Base-by-base conservation (phyloP, 2,797 vertebrate genomes). In the Eulemur albifrons region DNA sequence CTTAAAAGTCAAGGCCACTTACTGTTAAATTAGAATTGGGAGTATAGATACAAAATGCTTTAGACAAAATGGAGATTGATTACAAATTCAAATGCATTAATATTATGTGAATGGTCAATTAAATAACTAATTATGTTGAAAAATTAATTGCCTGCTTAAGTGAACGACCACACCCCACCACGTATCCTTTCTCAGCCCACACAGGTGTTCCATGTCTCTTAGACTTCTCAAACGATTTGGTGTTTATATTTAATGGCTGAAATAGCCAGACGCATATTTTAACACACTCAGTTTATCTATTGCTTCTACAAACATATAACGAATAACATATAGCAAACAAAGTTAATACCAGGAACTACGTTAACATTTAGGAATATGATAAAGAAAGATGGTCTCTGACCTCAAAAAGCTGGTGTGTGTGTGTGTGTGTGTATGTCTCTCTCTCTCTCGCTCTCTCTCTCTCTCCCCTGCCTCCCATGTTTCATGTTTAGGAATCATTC, bases 121-220 rank as follows among this genome's bases (percentile, higher is more conserved):
- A 98, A 97, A 98, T 59, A 97, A 65, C 94, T 97, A 98, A 98
- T 98, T 98, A 97, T 73, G 89, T 94, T 98, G 97, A 98, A 98
- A 98, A 97, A 92, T 96, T 96, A 97, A 90, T 94, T 97, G 93
- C 84, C 87, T 95, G 86, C 75, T 85, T 89, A 96, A 94, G 82
- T 35, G 57, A 57, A 94, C 73, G 75, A 84, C 95, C 97, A 97
- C 88, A 25, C 97, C 97, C 90, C 63, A 76, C 35, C 40, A 65
- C 20, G 23, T 23, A 89, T 18, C 23, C 4, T 43, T 76, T 65
- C 81, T 82, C 89, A 85, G 84, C 65, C 93, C 95, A 86, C 88
- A 52, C 94, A 93, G 67, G 81, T 97, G 94, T 70, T 96, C 75
- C 25, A 4, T 20, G 77, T 90, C 86, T 84, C 13, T 7, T 17